Evolutionary conservation across 2,797 vertebrate species (phyloP).

Genomic region (Esox lucius): DNA sequence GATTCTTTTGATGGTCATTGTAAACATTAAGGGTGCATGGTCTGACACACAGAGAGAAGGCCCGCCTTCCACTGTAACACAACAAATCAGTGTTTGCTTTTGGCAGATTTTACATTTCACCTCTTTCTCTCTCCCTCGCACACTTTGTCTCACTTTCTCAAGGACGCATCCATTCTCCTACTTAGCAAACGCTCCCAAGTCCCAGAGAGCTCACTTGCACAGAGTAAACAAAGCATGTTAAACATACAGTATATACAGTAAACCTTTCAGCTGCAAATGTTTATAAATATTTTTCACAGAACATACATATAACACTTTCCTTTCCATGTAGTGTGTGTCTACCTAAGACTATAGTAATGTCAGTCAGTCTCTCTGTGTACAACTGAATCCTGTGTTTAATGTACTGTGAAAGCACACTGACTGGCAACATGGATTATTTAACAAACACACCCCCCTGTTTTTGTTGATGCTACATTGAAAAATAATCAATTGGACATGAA

Average conservation of each 20-base stretch:
- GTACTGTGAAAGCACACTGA: conserved; percentile 53
- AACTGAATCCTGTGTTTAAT: conserved; percentile 21
- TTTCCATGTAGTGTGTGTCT: conserved; percentile 41
- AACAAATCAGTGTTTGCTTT: conserved; percentile 65
- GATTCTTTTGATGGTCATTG: conserved; percentile 24
- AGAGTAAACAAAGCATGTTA: conserved; percentile 65
- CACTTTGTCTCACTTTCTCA: conserved; percentile 14
- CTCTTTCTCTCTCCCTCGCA: conserved; percentile 30
- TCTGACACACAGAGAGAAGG: conserved; percentile 57
- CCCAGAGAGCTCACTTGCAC: conserved; percentile 29
- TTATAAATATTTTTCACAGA: conserved; percentile 78
- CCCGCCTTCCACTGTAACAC: conserved; percentile 51
- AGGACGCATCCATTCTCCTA: not conserved
- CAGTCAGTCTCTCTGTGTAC: conserved; percentile 20
- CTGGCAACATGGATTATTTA: conserved; percentile 36
- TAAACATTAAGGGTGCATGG: conserved; percentile 47
- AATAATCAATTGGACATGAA: conserved; percentile 50
- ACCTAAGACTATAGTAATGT: conserved; percentile 14
- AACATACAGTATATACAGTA: conserved; percentile 64
- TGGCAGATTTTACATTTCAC: conserved; percentile 57
- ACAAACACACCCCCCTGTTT: conserved; percentile 47
- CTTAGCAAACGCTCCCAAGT: not conserved
- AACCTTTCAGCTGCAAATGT: conserved; percentile 65
- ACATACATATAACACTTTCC: conserved; percentile 61
- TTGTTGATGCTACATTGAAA: conserved; percentile 73